phyloP scores from a whole-genome alignment of 2,113 vertebrate genomes.

The Esox niger region DNA sequence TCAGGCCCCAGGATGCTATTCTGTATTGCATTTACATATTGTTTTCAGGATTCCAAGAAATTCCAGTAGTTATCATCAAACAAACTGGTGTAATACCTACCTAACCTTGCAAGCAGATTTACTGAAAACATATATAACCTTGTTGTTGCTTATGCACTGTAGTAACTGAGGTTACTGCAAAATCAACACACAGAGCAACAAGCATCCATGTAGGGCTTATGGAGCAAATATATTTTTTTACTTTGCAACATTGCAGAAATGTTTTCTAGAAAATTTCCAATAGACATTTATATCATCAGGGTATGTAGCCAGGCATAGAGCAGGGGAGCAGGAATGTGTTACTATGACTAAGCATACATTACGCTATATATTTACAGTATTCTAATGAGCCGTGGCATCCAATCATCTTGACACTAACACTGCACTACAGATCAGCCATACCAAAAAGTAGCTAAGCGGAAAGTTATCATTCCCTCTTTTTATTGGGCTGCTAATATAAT shows the following conservation, averaged over 20 bases:
- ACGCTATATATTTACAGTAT: conserved; percentile 14
- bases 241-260: no score
- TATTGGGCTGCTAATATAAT: neutral
- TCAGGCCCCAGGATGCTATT: neutral
- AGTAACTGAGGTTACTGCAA: neutral
- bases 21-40: neutral
- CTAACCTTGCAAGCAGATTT: neutral
- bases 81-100: neutral
- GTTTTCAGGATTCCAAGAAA: neutral
- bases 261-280: conserved; percentile 15
- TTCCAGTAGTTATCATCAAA: neutral
- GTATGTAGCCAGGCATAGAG: neutral
- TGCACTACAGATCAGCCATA: neutral
- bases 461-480: conserved; percentile 2
- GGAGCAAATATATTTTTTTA: no score
- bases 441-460: conserved; percentile 1
- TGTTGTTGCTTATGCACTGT: neutral
- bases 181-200: neutral
- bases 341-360: conserved; percentile 16
- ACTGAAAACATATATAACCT: neutral
- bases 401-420: neutral
- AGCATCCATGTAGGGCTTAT: neutral
- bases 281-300: neutral
- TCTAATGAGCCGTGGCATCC: conserved; percentile 3
- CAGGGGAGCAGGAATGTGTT: conserved; percentile 1